Percentiles rank a stretch among this genome's conserved stretches.
These are phyloP conservation scores for Clytia hemisphaerica DNA, from an alignment of 30 jellyfish, hydroid and myxozoan genomes.

Conservation along the genomic window DNA sequence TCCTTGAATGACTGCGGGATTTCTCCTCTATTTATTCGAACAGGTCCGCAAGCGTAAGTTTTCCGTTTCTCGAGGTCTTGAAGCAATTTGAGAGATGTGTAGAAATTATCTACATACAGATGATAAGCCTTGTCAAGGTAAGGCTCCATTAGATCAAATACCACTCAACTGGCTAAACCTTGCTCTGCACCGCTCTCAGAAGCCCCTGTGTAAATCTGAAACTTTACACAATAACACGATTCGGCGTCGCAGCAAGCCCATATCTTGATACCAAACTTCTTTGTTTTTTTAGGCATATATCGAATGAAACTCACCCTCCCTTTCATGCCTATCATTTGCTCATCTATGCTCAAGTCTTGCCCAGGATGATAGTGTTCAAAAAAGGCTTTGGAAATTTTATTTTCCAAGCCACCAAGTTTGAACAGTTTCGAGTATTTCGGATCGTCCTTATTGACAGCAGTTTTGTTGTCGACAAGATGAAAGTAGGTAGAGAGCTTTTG, in stretches of 20 bases:
- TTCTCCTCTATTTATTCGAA: slow-evolving; percentile 16
- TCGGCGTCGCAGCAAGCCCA: slow-evolving; percentile 37
- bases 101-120: slow-evolving; percentile 32
- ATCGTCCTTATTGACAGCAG: too few relatives aligned
- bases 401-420: too few relatives aligned
- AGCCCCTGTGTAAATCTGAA: slow-evolving; percentile 36
- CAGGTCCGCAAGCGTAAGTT: slow-evolving; percentile 30
- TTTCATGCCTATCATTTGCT: too few relatives aligned
- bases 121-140: slow-evolving; percentile 42
- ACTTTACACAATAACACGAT: slow-evolving; percentile 18
- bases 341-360: too few relatives aligned
- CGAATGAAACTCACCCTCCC: not conserved
- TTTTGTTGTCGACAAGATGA: too few relatives aligned
- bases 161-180: slow-evolving; percentile 33
- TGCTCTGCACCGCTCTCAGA: slow-evolving; percentile 22
- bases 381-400: too few relatives aligned
- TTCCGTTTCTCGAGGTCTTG: slow-evolving; percentile 30
- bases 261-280: slow-evolving; percentile 21
- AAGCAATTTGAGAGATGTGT: slow-evolving; percentile 5
- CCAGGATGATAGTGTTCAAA: too few relatives aligned
- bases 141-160: not conserved
- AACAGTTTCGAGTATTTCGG: too few relatives aligned
- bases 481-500: not conserved
- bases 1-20: slow-evolving; percentile 19
- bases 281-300: slow-evolving; percentile 20